Conservation (phyloP, 2,888 invertebrate genomes). For the Dolichopus griseipennis region DNA sequence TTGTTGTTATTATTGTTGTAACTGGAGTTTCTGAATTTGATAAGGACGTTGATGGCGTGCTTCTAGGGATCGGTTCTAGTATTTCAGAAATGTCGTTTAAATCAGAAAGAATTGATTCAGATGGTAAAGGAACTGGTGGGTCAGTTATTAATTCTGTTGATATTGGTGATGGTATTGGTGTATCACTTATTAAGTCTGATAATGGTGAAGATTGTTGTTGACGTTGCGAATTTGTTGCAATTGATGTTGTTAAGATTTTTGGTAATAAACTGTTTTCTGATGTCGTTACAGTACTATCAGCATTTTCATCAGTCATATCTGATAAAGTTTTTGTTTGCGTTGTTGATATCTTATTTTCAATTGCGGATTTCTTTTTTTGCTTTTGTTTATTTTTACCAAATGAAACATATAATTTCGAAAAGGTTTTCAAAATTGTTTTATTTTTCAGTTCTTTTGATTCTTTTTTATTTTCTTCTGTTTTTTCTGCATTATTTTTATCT, state of each 20-base stretch:
- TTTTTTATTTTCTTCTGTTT: background rate
- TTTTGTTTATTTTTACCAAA: background rate
- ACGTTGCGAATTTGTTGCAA: background rate
- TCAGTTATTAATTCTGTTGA: constrained; percentile 5
- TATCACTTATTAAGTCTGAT: background rate
- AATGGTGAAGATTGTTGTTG: constrained; percentile 9
- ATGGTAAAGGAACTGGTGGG: constrained; percentile 2
- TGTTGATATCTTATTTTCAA: background rate
- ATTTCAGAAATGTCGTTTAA: constrained; percentile 24
- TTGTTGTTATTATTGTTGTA: background rate
- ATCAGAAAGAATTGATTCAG: constrained; percentile 22
- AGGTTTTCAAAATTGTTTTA: background rate
- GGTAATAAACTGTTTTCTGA: background rate
- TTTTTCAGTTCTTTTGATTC: background rate
- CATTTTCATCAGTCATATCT: background rate
- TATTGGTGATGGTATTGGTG: constrained; percentile 12
- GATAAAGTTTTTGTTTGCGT: background rate
- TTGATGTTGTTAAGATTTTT: background rate
- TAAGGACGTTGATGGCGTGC: constrained; percentile 17
- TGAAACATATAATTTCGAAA: background rate
- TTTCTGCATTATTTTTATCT: constrained; percentile 6
- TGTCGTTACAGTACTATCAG: background rate
- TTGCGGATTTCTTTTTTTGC: background rate
- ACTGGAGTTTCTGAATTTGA: background rate
- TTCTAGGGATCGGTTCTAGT: constrained; percentile 17